Conservation (phyloP, 2,888 invertebrate species). For the Ormyrus pomaceus region DNA sequence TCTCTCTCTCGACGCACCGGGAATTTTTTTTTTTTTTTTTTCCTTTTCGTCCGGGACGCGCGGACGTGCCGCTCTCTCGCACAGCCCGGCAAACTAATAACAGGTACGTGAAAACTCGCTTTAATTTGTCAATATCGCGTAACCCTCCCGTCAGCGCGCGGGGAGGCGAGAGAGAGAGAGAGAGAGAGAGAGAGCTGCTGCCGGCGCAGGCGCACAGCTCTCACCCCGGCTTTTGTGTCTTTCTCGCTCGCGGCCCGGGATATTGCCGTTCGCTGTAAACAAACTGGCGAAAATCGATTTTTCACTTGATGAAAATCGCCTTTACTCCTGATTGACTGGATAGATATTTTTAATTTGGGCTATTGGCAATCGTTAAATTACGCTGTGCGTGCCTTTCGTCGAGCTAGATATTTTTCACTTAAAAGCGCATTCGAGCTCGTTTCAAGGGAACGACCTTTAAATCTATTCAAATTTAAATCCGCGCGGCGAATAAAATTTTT, state of each 20-base stretch:
- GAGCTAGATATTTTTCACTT: too few species aligned
- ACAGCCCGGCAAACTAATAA: constrained; percentile 60
- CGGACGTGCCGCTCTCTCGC: too few species aligned
- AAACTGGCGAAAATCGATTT: constrained; percentile 19
- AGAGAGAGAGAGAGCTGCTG: neutral
- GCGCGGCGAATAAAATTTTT: too few species aligned
- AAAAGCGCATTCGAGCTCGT: too few species aligned
- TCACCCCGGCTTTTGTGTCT: neutral
- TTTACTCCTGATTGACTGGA: neutral
- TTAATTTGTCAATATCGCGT: constrained; percentile 61
- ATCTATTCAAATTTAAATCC: too few species aligned
- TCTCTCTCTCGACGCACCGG: too few species aligned
- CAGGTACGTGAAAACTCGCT: constrained; percentile 62
- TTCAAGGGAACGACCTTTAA: too few species aligned
- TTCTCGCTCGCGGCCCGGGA: neutral
- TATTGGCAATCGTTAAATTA: constrained; percentile 12
- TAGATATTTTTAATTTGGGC: constrained; percentile 12
- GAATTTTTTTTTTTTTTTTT: neutral
- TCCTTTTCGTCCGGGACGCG: neutral
- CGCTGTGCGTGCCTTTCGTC: too few species aligned
- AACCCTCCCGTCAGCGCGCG: constrained; percentile 56
- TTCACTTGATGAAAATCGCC: constrained; percentile 40
- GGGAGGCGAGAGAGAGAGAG: constrained; percentile 43
- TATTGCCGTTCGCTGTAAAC: constrained; percentile 29
- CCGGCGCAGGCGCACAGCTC: constrained; percentile 41